These are phyloP conservation scores for Pachypeltis micranthus DNA, from an alignment of 1,140 invertebrate genomes.

Conservation along the genomic window DNA sequence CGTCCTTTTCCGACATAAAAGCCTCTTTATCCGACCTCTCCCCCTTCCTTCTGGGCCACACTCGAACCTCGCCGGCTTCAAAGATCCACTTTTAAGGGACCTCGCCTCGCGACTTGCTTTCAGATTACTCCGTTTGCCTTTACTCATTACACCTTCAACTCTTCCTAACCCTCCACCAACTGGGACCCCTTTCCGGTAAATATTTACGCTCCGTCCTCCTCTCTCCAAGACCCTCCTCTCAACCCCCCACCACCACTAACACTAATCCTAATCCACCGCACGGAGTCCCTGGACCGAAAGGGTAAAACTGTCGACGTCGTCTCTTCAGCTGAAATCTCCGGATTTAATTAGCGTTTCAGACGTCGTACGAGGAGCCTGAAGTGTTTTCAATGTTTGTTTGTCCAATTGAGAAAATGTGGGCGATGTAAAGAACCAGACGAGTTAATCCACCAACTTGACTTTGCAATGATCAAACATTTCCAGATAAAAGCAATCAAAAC, in stretches of 20 bases:
- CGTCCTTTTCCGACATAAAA: constrained; percentile 1
- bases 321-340: no score
- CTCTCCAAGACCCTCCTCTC: neutral
- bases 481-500: no score
- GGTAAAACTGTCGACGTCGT: no score
- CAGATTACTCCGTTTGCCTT: constrained; percentile 15
- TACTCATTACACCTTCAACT: constrained; percentile 13
- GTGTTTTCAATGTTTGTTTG: no score
- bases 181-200: constrained; percentile 7
- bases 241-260: neutral
- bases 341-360: no score
- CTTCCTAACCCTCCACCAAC: neutral
- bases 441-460: no score
- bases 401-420: no score
- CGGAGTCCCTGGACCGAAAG: no score
- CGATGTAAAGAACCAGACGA: no score
- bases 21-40: neutral
- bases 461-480: no score
- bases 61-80: neutral
- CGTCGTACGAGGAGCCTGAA: no score
- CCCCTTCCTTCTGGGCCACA: neutral
- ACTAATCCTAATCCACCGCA: no score
- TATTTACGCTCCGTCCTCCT: constrained; percentile 5
- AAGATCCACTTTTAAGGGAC: neutral
- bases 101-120: constrained; percentile 13